Evolutionary conservation across 2,797 vertebrate genomes (phyloP), one percentile per base, ranked within the genome.

Genomic region (Cyprinodon diabolis): DNA sequence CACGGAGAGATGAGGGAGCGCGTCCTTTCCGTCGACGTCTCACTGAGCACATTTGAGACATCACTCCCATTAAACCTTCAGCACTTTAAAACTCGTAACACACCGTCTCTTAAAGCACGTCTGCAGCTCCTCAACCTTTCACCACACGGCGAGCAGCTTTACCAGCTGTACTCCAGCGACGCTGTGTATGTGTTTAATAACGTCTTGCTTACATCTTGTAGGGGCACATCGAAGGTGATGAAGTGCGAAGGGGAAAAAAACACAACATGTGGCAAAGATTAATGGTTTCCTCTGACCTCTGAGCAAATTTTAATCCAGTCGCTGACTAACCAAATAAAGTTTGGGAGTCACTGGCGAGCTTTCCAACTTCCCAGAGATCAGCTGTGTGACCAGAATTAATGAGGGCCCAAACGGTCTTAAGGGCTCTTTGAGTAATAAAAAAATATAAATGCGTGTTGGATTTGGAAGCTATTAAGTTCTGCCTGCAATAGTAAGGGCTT

Each of bases 301-400:
- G 74, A 73, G 84, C 72, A 72, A 88, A 87, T 82, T 87, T 71
- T 74, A 40, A 79, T 77, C 68, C 73, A 66, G 76, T 69, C 15
- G 9, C 78, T 80, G 85, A 82, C 80, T 13, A 68, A 86, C 35
- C 74, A 89, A 85, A 88, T 78, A 77, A 86, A 87, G 80, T 89
- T 86, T 74, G 68, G 57, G 77, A 86, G 60, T 84, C 77, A 80
- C 80, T 81, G 71, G 51, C 78, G 69, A 81, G 79, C 82, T 76
- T 76, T 81, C 52, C 69, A 54, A 74, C 80, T 80, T 74, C 76
- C 71, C 69, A 47, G 76, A 84, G 84, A 84, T 84, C 68, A 89
- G 83, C 72, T 66, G 71, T 78, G 80, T 84, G 88, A 87, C 87
- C 70, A 55, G 86, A 92, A 91, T 91, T 81, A 89, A 91, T 87